Evolutionary conservation across 2,113 vertebrate genomes (phyloP), one percentile per base, ranked within the genome.

Genomic region (Oxyura jamaicensis): DNA sequence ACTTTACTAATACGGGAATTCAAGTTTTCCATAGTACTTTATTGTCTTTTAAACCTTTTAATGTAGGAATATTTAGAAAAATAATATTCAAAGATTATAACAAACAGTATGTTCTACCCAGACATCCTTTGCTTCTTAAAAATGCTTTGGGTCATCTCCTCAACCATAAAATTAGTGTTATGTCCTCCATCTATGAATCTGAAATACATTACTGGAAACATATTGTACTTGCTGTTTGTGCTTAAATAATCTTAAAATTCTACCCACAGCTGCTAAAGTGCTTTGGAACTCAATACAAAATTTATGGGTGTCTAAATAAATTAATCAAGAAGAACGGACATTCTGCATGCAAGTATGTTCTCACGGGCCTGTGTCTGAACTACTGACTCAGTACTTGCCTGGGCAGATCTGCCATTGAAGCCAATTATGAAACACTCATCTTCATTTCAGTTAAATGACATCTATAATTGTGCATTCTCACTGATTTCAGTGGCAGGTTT

Each of bases 141-240:
- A 95, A 83, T 66, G 12, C 50, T 78, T 94, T 86, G 39, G 55
- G 81, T 91, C 48, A 63, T 91, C 78, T 94, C 19, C 56, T 92
- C 86, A 87, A 5, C 68, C 63, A 85, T 71, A 93, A 95, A 89
- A 90, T 91, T 59, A 94, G 83, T 50, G 67, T 19, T 79, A 72
- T 16, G 5, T 90, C 17, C 41, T 67, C 14, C 59, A 42, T 42
- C 75, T 88, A 36, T 33, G 63, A 92, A 82, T 66, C 81, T 74
- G 90, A 94, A 93, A 73, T 73, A 66, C 78, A 90, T 84, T 85
- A 93, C 83, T 88, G 72, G 39, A 82, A 96, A 85, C 9, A 46
- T 35, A 85, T 71, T 97, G 88, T 67, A 52, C 10, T 96, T 93
- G 36, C 42, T 11, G 17, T 83, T 78, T 82, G 28, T n/a, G 35